phyloP scores from a whole-genome alignment of 2,888 invertebrate genomes.

The Lepeophtheirus nordmannii region DNA sequence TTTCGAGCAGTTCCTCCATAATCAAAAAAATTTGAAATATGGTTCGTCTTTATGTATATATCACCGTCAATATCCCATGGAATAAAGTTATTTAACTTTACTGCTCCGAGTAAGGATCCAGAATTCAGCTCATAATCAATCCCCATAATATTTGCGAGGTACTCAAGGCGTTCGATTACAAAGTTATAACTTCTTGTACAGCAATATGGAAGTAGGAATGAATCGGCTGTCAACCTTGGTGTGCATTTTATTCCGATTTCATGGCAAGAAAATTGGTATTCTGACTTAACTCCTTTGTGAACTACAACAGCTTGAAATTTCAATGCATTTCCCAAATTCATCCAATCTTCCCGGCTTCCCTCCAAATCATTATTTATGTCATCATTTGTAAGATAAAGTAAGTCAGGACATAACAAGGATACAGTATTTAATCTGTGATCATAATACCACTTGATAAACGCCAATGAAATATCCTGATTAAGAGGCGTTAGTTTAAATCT shows the following conservation, averaged over 20 bases:
- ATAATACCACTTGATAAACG: no score
- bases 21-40: neutral
- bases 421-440: no score
- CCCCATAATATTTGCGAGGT: conserved; percentile 28
- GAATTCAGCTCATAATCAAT: conserved; percentile 31
- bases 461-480: no score
- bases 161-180: conserved; percentile 29
- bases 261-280: neutral
- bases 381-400: conserved; percentile 1
- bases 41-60: conserved; percentile 25
- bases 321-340: neutral
- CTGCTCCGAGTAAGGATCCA: conserved; percentile 33
- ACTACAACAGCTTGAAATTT: neutral
- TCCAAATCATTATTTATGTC: neutral
- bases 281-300: neutral
- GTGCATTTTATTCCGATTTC: neutral
- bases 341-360: conserved; percentile 2
- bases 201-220: conserved; percentile 30
- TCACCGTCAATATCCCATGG: conserved; percentile 34
- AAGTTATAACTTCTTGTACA: conserved; percentile 30
- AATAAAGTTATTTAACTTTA: conserved; percentile 32
- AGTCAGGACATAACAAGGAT: conserved; percentile 1
- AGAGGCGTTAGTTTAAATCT: neutral
- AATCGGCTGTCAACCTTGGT: neutral
- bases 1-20: neutral